Evolutionary conservation across 2,113 vertebrate species (phyloP).

Genomic region (Ibidorhyncha struthersii): DNA sequence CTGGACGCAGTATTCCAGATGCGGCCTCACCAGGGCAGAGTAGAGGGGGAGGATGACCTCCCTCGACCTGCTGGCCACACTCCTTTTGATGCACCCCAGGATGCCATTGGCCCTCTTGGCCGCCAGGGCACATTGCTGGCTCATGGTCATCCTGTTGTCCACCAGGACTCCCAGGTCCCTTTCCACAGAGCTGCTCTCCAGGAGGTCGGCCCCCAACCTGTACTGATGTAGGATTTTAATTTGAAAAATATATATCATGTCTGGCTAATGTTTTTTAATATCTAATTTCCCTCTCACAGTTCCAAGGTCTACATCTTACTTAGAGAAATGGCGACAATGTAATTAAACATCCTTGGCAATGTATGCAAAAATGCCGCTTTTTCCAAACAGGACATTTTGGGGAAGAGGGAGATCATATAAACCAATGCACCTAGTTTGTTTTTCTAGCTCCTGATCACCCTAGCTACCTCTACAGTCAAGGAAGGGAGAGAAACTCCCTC

Average conservation of each 20-base stretch:
- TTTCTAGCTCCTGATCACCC: neutral
- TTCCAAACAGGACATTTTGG: neutral
- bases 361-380: neutral
- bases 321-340: fast-evolving
- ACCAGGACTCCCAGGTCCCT: too few relatives aligned
- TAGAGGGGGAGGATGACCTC: too few relatives aligned
- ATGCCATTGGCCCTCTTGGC: too few relatives aligned
- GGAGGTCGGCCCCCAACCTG: too few relatives aligned
- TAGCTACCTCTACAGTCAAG: neutral
- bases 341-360: neutral
- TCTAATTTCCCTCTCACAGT: neutral
- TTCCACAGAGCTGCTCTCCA: too few relatives aligned
- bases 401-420: neutral
- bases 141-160: too few relatives aligned
- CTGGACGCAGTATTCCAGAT: too few relatives aligned
- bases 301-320: neutral
- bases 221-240: neutral
- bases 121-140: too few relatives aligned
- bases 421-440: neutral
- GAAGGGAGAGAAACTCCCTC: neutral
- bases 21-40: too few relatives aligned
- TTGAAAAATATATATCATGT: neutral
- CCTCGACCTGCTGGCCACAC: too few relatives aligned
- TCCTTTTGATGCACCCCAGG: too few relatives aligned
- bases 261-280: neutral